A percentile compares a stretch with the other conserved stretches of the same genome.
These are phyloP conservation scores for Daktulosphaira vitifoliae DNA, from an alignment of 1,140 invertebrate genomes.

Conservation along the genomic window DNA sequence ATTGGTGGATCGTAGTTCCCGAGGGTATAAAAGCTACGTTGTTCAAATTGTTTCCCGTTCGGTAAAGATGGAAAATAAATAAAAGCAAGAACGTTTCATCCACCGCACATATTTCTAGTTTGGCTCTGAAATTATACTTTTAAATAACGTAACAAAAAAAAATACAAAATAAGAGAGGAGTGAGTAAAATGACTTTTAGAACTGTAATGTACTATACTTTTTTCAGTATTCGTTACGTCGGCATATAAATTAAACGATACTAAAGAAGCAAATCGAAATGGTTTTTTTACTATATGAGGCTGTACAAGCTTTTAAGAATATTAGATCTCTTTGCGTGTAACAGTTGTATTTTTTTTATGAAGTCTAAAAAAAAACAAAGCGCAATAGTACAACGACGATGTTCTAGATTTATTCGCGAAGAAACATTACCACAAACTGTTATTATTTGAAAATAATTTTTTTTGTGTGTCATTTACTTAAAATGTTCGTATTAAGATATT, in stretches of 20 bases:
- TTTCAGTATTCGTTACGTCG: constrained; percentile 8
- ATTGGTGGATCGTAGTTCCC: constrained; percentile 9
- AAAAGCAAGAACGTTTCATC: constrained; percentile 25
- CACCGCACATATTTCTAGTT: constrained; percentile 26
- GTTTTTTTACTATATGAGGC: constrained; percentile 1
- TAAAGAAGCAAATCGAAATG: neutral
- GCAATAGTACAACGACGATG: too few species aligned
- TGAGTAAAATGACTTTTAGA: neutral
- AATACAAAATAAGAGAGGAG: too few species aligned
- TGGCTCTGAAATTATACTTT: constrained; percentile 31
- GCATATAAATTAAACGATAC: constrained; percentile 30
- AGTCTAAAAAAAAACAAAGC: too few species aligned
- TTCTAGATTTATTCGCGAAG: too few species aligned
- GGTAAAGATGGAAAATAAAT: constrained; percentile 28
- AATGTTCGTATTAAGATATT: too few species aligned
- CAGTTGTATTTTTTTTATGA: constrained; percentile 16
- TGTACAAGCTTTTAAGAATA: constrained; percentile 28
- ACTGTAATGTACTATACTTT: constrained; percentile 18
- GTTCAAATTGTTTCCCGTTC: constrained; percentile 33
- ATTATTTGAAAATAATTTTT: too few species aligned
- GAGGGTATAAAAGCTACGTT: constrained; percentile 26
- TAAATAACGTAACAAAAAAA: constrained; percentile 20
- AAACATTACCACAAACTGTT: too few species aligned
- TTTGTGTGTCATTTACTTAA: too few species aligned
- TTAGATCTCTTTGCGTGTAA: constrained; percentile 9